Evolutionary conservation across 2,113 vertebrate genomes (phyloP), one percentile per base, ranked within the genome.

Genomic region (Bubo scandiacus): DNA sequence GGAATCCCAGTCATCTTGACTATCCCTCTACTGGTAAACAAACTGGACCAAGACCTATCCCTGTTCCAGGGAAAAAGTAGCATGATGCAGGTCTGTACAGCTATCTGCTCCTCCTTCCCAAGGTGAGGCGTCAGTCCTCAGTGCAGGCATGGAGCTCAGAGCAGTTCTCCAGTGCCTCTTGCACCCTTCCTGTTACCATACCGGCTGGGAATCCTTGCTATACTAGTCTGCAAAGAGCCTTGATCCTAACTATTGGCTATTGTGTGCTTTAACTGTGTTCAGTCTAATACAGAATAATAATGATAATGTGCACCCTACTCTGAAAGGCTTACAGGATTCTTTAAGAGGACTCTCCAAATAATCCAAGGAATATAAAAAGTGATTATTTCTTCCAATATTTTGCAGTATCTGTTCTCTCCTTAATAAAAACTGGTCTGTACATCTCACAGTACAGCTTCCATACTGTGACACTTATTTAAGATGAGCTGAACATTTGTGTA

Each of bases 71-170:
- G 15, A 51, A 79, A 51, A 57, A 45, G 30, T 14, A 40, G 25
- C 26, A 34, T 16, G 15, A 34, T 3, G 3, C 30, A 63, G 38
- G 7, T 79, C 42, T 4, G 0, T 47, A 57, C 0, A 0, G 22
- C 59, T 72, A 18, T 34, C 26, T 18, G 26, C 40, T 71, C 20
- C 23, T 55, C 32, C 54, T 55, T 73, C 14, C 36, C 72, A 45
- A 51, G 16, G 40, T 23, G 54, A 79, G 38, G 65, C n/a, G 36
- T 5, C 42, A 62, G 47, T 15, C 15, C 3, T 4, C 16, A 30
- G 38, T 4, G 14, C 26, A 34, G 18, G 6, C 34, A 47, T 15
- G 20, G 25, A 63, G 19, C 55, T 68, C 47, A 57, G 27, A 25
- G 25, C 13, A 57, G 45, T 72, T 52, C 54, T 62, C 22, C 42